Evolutionary conservation across 2,888 invertebrate species (phyloP), one percentile per base, ranked within the genome.

Genomic region (Apotomis turbidana): DNA sequence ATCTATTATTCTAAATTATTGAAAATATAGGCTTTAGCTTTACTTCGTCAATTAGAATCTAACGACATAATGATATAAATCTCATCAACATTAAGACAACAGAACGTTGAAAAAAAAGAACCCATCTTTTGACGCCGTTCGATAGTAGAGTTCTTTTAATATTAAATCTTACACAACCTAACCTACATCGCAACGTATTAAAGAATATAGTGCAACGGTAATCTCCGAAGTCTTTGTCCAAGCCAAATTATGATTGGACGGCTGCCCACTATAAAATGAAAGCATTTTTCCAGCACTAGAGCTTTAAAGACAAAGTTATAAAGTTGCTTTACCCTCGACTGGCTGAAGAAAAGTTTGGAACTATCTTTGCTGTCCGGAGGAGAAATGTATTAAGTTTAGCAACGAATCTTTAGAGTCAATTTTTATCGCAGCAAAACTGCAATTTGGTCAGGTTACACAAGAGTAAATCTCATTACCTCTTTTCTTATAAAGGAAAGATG

Each of bases 191-290:
- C 5, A 44, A 44, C 44, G 5, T 3, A 5, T 55, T 10, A 15
- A 27, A 9, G 4, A 12, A 57, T 38, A 57, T 12, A 66, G 49
- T 51, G 10, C 67, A n/a, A n/a, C 6, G 1, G 52, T 52, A 52
- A 59, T 68, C 58, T 59, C 38, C 6, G 9, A 9, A 44, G 58
- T 60, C 12, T 68, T 54, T 68, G 60, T 68, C 60, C 60, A 58
- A 57, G 52, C 60, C 68, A 52, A 68, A 60, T 60, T 68, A 68
- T 68, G 52, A 60, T 60, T 60, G 68, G 59, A 38, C 38, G 52
- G 15, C 52, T 68, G 59, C 68, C 68, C 67, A 51, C 67, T 5
- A 52, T 12, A 57, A 57, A 36, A 57, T 36, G 27, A 2, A 27
- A 27, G 12, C 10, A 12, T 5, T 36, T 9, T 57, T 36, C 10